Evolutionary conservation across 2,888 invertebrate genomes (phyloP), one percentile per base, ranked within the genome.

Genomic region (Agonopterix subpropinquella): DNA sequence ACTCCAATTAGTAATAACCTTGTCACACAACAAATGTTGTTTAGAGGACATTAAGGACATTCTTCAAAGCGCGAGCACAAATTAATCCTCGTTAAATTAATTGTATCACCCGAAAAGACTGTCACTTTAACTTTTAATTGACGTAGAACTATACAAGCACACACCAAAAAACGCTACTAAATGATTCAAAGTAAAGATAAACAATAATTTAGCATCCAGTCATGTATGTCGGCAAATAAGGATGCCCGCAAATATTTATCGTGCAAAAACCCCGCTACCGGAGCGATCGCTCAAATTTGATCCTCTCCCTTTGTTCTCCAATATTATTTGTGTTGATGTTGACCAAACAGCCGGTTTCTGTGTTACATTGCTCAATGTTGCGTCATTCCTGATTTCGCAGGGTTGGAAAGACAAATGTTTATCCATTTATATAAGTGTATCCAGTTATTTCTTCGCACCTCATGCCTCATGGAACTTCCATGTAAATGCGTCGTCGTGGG

Each of bases 311-410:
- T 66, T 64, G 64, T 61, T 64, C 54, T 59, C 53, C 56, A 28
- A 49, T 41, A 35, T 48, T 66, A 61, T 70, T 69, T 66, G 55
- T 59, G 61, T 62, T 62, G 60, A 57, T 59, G 61, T 62, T 62
- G 60, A 57, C 47, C 47, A 46, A 42, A 45, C 42, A 9, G 9
- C 36, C 46, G 47, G 49, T 44, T 50, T 46, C 45, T 43, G 49
- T 35, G 1, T 15, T 42, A 9, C 59, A 60, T 59, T 63, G 57
- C 59, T 55, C 52, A 57, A 47, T 44, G 52, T 59, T 65, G 53
- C 64, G 60, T 64, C 60, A 64, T 43, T 47, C 59, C 67, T 62
- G 59, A 28, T 28, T 28, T 28, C 5, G 28, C 28, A 28, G 28
- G 28, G 28, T 7, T 28, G 28, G 28, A 7, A 28, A 28, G 28